Base-by-base conservation (phyloP, 1,140 invertebrate genomes). In the Pygmarrhopalites habei region DNA sequence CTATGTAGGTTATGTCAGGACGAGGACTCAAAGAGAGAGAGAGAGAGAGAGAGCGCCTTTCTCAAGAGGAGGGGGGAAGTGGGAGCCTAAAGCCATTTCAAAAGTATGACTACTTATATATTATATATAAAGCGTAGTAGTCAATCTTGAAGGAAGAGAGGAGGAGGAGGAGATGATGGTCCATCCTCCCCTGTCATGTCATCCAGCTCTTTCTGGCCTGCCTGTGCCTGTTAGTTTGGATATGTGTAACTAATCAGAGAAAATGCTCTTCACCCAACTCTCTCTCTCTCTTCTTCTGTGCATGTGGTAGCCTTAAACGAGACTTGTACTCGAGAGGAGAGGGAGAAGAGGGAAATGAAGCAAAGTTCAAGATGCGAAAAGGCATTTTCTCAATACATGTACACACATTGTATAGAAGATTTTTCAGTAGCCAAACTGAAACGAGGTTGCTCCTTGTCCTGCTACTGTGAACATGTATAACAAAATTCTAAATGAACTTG, bases 101-200 rank as follows among this genome's bases (percentile, higher is more conserved):
- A 41, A 41, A 41, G 39, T 41, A n/a, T 12, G n/a, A n/a, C 39
- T 41, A 12, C 39, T 41, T 12, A 12, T 41, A 41, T 41, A 41
- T n/a, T 41, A 41, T n/a, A 12, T 41, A 41, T 41, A 41, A 12
- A 41, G 12, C n/a, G n/a, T 12, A 12, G 39, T n/a, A 41, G 39
- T 12, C 12, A n/a, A 12, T 41, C 12, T n/a, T 12, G 39, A 41
- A 41, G 12, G 12, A 41, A n/a, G 39, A 41, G 39, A 12, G 39
- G 39, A 41, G 12, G n/a, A 41, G 12, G 39, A 12, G 46, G 23
- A 12, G 7, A 49, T 21, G 12, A 23, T 19, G 46, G 46, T 10
- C 7, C 46, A 49, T 19, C 46, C 46, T 49, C 46, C n/a, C n/a
- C 39, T 49, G 46, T 49, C 46, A 49, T 49, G 46, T 49, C 46